Evolutionary conservation across 2,113 vertebrate species (phyloP), one percentile per base, ranked within the genome.

Genomic region (Sceloporus tristichus): DNA sequence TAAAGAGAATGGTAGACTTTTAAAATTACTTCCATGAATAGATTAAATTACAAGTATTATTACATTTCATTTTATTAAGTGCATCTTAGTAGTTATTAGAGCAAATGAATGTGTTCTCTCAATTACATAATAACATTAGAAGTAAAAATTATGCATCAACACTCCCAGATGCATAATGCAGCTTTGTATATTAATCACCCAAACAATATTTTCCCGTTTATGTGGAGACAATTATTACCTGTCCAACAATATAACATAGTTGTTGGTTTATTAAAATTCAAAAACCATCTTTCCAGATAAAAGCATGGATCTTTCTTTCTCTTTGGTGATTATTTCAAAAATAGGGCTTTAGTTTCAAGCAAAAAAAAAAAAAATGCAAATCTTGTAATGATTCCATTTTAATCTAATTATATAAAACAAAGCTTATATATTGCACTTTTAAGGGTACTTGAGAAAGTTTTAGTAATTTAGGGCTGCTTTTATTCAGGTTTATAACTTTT

Each of bases 11-110:
- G 95, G 97, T 95, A 98, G 97, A 98, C 97, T 98, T 99, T 98
- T 98, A 98, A 98, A 98, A 98, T 98, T 97, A 98, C 97, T 98
- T 98, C 95, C 97, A 98, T 98, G 98, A 98, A 98, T 98, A 98
- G 98, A 98, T 98, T 98, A 98, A 98, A 99, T 99, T 98, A 98
- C 97, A 98, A 98, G 98, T 98, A 98, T 99, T 99, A 99, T 98
- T 98, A 98, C 97, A 98, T 97, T 97, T 97, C 97, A 98, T 98
- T 98, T 98, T 98, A 99, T 98, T 98, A 98, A 98, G 98, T 98
- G 98, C 96, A 97, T 98, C 97, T 97, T 97, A 98, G 97, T 98
- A 98, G 98, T 99, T 99, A 98, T 97, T 98, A 98, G 97, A 98
- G 97, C 96, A 98, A 97, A 97, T 96, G 96, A 97, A 96, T 96